These are phyloP conservation scores for Rhopalosiphum maidis DNA, from an alignment of 1,140 invertebrate genomes.

Conservation along the genomic window DNA sequence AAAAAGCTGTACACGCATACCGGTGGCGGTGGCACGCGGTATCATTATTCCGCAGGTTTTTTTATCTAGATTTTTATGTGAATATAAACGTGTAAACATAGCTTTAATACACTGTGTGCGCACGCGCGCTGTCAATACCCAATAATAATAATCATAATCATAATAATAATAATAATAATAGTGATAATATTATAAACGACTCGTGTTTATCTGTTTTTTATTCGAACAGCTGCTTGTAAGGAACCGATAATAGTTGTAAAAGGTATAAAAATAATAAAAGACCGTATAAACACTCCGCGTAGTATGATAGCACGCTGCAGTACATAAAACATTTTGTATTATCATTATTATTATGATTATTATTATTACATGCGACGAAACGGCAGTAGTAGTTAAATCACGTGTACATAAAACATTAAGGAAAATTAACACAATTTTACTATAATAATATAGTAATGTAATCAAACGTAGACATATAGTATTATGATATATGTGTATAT, in stretches of 20 bases:
- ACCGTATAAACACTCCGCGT: neutral
- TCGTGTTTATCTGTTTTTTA: conserved; percentile 42
- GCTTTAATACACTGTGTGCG: neutral
- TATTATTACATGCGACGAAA: neutral
- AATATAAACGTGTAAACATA: conserved; percentile 41
- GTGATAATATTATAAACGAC: neutral
- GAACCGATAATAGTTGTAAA: conserved; percentile 5
- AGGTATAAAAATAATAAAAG: neutral
- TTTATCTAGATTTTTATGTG: conserved; percentile 48
- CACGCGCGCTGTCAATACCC: neutral
- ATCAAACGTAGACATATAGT: neutral
- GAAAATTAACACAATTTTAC: neutral
- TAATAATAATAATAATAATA: neutral
- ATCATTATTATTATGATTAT: neutral
- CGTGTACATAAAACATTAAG: neutral
- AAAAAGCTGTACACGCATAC: neutral
- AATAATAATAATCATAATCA: neutral
- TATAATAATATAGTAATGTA: neutral
- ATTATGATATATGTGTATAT: neutral
- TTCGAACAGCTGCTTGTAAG: neutral
- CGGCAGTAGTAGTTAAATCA: neutral
- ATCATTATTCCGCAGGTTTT: conserved; percentile 13
- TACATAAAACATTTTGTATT: neutral
- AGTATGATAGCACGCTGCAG: neutral
- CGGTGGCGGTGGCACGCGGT: neutral